Conservation (phyloP, 2,888 invertebrate species). For the Neoscelio sp. region DNA sequence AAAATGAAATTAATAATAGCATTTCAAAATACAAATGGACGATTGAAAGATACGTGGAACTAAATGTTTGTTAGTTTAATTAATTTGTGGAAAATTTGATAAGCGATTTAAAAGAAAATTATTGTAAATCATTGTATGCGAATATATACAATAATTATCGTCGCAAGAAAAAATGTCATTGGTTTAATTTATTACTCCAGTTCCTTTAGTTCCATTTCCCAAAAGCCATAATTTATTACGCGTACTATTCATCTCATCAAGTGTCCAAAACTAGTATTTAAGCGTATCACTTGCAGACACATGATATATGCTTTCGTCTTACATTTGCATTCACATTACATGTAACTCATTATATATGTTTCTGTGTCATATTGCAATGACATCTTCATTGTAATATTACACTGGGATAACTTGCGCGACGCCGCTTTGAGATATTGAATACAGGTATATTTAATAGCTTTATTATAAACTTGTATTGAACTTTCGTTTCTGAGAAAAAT, state of each 20-base stretch:
- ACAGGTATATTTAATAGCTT: slow-evolving; percentile 41
- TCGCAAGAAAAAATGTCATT: too few species aligned
- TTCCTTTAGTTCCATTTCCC: neutral
- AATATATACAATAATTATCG: too few species aligned
- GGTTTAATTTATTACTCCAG: neutral
- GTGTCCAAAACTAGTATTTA: slow-evolving; percentile 9
- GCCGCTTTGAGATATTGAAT: slow-evolving; percentile 22
- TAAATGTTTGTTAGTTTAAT: too few species aligned
- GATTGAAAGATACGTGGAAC: too few species aligned
- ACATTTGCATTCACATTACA: slow-evolving; percentile 31
- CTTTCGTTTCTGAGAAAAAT: slow-evolving; percentile 46
- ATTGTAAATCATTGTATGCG: too few species aligned
- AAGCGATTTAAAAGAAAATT: too few species aligned
- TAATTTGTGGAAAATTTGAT: too few species aligned
- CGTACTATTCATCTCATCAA: neutral
- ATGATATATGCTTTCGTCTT: slow-evolving; percentile 4
- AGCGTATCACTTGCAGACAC: slow-evolving; percentile 4
- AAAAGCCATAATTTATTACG: slow-evolving; percentile 6
- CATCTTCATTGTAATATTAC: slow-evolving; percentile 53
- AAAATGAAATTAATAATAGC: too few species aligned
- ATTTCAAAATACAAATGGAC: too few species aligned
- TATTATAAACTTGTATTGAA: slow-evolving; percentile 23
- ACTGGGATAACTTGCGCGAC: slow-evolving; percentile 35
- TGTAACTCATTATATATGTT: slow-evolving; percentile 49
- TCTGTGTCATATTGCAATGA: slow-evolving; percentile 59